Conservation (phyloP, 2,113 vertebrate species). For the Erpornis zantholeuca region DNA sequence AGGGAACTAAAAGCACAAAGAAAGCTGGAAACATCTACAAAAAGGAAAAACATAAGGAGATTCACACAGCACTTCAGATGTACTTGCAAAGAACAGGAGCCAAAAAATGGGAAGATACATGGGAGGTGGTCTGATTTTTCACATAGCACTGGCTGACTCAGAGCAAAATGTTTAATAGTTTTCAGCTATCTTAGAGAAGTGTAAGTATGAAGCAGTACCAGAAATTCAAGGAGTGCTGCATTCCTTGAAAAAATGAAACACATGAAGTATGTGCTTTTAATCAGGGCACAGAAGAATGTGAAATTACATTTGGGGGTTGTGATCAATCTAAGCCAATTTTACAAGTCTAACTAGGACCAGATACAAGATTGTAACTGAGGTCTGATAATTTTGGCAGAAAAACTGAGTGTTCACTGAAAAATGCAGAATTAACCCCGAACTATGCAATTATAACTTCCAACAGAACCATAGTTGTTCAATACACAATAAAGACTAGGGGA, state of each 20-base stretch:
- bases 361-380: constrained; percentile 35
- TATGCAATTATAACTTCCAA: not conserved
- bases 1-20: not conserved
- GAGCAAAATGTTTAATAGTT: constrained; percentile 22
- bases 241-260: constrained; percentile 58
- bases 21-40: not conserved
- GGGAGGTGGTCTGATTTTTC: constrained; percentile 2
- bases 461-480: not conserved
- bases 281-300: constrained; percentile 33
- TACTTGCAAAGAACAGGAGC: not conserved
- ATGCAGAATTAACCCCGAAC: not conserved
- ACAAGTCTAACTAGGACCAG: constrained; percentile 38
- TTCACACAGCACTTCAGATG: not conserved
- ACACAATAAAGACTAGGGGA: not conserved
- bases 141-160: not conserved
- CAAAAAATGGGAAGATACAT: not conserved
- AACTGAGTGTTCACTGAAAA: not conserved
- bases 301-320: constrained; percentile 23
- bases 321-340: constrained; percentile 48
- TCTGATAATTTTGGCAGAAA: not conserved
- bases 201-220: not conserved
- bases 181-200: constrained; percentile 18
- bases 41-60: not conserved
- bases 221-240: constrained; percentile 30
- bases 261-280: constrained; percentile 60